phyloP scores from a whole-genome alignment of 2,113 vertebrate species.

The Proterorhinus semilunaris region DNA sequence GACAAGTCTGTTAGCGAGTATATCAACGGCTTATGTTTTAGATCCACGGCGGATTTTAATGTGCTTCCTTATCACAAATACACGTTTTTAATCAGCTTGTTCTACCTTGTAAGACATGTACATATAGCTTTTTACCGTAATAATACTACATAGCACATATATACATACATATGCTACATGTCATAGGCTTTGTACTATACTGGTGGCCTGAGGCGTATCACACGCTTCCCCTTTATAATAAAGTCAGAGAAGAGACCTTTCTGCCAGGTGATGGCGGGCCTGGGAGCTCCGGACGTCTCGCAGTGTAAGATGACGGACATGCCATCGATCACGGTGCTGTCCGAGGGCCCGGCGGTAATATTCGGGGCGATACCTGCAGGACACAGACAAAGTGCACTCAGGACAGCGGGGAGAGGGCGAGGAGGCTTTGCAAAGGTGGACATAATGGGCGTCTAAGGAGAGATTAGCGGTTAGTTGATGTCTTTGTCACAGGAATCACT shows the following conservation, averaged over 20 bases:
- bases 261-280: conserved; percentile 97
- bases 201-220: not conserved
- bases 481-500: conserved; percentile 50
- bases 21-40: too few relatives aligned
- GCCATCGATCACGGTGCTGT: conserved; percentile 96
- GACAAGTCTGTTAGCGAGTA: too few relatives aligned
- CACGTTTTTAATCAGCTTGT: too few relatives aligned
- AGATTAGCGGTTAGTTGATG: conserved; percentile 31
- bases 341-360: conserved; percentile 92
- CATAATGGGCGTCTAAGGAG: conserved; percentile 21
- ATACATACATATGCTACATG: too few relatives aligned
- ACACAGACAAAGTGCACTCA: conserved; percentile 36
- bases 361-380: conserved; percentile 92
- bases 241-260: conserved; percentile 79
- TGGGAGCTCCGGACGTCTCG: conserved; percentile 92
- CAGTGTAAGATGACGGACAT: conserved; percentile 92
- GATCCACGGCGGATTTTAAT: too few relatives aligned
- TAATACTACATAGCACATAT: too few relatives aligned
- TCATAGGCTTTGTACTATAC: not conserved
- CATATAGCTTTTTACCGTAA: too few relatives aligned
- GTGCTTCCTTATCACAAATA: too few relatives aligned
- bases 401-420: conserved; percentile 28
- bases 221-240: not conserved
- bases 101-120: too few relatives aligned
- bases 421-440: conserved; percentile 43